Percentiles rank a stretch among this genome's conserved stretches.
phyloP scores from a whole-genome alignment of 2,797 vertebrate species.

The Calcarius lapponicus region DNA sequence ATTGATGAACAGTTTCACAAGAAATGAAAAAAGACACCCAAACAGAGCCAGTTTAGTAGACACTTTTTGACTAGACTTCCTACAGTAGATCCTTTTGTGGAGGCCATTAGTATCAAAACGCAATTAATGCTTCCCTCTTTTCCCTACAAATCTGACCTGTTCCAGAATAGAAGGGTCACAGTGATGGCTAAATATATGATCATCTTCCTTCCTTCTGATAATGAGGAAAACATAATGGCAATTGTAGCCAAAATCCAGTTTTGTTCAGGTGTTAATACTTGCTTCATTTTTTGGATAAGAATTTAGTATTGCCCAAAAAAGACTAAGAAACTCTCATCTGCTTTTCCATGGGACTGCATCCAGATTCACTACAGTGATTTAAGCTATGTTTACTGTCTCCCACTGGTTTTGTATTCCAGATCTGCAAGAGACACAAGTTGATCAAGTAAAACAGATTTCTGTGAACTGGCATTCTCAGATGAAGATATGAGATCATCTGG shows the following conservation, averaged over 20 bases:
- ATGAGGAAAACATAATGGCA: background rate
- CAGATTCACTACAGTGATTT: background rate
- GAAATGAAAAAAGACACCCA: background rate
- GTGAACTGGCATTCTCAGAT: background rate
- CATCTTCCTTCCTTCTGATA: background rate
- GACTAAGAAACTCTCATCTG: background rate
- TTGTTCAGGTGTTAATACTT: background rate
- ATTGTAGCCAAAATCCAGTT: background rate
- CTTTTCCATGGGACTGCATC: background rate
- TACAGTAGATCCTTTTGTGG: background rate
- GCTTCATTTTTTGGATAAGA: background rate
- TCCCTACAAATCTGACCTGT: background rate
- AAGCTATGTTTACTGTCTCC: background rate
- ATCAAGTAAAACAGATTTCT: background rate
- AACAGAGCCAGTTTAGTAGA: background rate
- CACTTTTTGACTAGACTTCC: background rate
- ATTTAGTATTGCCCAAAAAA: background rate
- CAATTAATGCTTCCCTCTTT: background rate
- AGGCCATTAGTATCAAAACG: background rate
- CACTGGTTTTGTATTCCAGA: background rate
- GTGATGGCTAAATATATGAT: background rate
- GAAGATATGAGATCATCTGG: background rate
- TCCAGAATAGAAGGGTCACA: background rate
- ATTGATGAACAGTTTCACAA: background rate
- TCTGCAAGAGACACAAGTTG: fast-evolving